Evolutionary conservation across 2,888 invertebrate genomes (phyloP).

Genomic region (Rhagophthalmus giganteus): DNA sequence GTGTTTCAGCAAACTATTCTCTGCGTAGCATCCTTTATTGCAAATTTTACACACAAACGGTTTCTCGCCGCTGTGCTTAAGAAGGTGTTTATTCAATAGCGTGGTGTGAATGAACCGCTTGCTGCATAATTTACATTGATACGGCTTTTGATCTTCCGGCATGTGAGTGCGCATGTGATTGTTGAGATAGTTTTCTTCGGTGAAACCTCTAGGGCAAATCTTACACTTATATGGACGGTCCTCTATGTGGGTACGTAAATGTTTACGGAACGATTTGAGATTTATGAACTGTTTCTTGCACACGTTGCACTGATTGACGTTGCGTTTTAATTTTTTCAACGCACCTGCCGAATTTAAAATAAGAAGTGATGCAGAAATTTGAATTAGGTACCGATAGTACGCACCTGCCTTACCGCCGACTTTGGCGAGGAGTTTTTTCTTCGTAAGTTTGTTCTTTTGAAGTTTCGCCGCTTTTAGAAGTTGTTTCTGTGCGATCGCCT

Average conservation of each 20-base stretch:
- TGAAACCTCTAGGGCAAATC: conserved; percentile 52
- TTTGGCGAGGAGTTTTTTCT: conserved; percentile 48
- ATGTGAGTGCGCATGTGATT: conserved; percentile 55
- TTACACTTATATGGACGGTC: conserved; percentile 55
- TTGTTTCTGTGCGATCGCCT: conserved; percentile 53
- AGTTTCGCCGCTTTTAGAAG: conserved; percentile 50
- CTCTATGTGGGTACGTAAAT: conserved; percentile 55
- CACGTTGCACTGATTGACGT: conserved; percentile 52
- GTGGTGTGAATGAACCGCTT: conserved; percentile 56
- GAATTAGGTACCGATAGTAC: no score
- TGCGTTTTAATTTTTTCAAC: conserved; percentile 48
- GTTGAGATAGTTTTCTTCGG: conserved; percentile 55
- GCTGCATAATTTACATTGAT: conserved; percentile 56
- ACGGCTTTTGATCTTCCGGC: conserved; percentile 56
- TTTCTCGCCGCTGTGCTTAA: conserved; percentile 56
- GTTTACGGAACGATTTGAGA: conserved; percentile 55
- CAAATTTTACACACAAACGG: conserved; percentile 56
- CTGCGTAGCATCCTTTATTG: conserved; percentile 55
- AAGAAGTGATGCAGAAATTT: no score
- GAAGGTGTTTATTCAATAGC: conserved; percentile 55
- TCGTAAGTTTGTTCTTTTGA: conserved; percentile 48
- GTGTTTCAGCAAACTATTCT: conserved; percentile 55
- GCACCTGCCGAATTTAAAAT: no score
- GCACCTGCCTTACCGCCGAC: conserved; percentile 42
- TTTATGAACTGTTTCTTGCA: conserved; percentile 56